phyloP scores from a whole-genome alignment of 2,113 vertebrate genomes.

The Orthochromis indermauri region DNA sequence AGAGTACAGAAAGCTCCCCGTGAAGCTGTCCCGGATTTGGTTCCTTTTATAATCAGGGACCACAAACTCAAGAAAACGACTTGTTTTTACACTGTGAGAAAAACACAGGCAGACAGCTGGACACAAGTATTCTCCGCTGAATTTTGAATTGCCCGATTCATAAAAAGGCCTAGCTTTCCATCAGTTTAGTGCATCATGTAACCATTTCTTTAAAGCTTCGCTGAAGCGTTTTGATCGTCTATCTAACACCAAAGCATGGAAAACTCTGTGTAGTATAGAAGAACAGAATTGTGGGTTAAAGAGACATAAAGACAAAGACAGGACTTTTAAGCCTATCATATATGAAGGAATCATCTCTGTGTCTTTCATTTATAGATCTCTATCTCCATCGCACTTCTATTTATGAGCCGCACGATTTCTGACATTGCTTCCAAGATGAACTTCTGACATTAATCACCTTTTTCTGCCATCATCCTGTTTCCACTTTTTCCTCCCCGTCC shows the following conservation, averaged over 20 bases:
- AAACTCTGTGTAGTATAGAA: background rate
- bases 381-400: background rate
- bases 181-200: accelerated
- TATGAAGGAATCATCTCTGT: background rate
- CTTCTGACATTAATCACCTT: background rate
- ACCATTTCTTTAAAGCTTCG: background rate
- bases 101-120: background rate
- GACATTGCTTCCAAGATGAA: background rate
- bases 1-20: background rate
- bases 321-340: background rate
- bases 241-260: accelerated
- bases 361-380: background rate
- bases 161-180: accelerated
- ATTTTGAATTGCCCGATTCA: background rate
- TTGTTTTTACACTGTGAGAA: background rate
- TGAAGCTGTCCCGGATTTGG: background rate
- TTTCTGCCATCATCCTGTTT: background rate
- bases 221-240: background rate
- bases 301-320: background rate
- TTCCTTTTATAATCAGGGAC: background rate
- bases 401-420: accelerated
- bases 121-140: background rate
- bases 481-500: accelerated
- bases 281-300: background rate
- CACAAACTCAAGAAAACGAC: background rate